Conservation (phyloP, 2,888 invertebrate genomes). For the Sesia apiformis region DNA sequence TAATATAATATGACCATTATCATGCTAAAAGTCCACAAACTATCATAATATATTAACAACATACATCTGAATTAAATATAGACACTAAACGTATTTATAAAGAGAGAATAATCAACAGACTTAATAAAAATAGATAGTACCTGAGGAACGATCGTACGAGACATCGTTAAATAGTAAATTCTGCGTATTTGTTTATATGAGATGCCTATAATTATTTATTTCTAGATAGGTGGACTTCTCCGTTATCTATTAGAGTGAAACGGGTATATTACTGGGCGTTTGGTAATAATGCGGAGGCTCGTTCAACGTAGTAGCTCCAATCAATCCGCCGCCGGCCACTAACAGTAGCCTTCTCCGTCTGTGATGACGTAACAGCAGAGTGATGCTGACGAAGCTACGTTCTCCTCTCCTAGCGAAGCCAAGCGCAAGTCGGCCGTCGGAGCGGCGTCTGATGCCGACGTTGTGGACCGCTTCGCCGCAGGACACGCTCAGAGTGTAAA, state of each 20-base stretch:
- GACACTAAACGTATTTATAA: no score
- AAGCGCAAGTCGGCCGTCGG: conserved; percentile 70
- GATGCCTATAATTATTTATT: no score
- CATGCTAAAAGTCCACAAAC: no score
- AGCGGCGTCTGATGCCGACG: conserved; percentile 68
- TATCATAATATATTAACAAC: no score
- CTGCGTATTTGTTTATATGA: no score
- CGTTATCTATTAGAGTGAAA: conserved; percentile 5
- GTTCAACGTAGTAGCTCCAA: conserved; percentile 65
- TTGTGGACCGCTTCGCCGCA: conserved; percentile 72
- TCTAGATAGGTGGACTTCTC: no score
- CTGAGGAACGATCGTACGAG: no score
- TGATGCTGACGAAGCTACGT: conserved; percentile 63
- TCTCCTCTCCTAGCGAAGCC: conserved; percentile 72
- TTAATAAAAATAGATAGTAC: no score
- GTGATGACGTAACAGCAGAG: conserved; percentile 71
- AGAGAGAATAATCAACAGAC: no score
- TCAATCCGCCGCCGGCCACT: conserved; percentile 61
- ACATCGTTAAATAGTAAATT: no score
- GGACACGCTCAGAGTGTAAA: conserved; percentile 70
- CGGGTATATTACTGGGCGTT: conserved; percentile 50
- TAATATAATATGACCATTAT: no score
- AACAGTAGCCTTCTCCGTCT: conserved; percentile 67
- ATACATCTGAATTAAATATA: no score
- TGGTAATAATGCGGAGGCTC: conserved; percentile 60